Percentiles rank a stretch among this genome's conserved stretches.
These are phyloP conservation scores for Diadumene lineata DNA, from an alignment of 92 coral and sea anemone species.

Conservation along the genomic window DNA sequence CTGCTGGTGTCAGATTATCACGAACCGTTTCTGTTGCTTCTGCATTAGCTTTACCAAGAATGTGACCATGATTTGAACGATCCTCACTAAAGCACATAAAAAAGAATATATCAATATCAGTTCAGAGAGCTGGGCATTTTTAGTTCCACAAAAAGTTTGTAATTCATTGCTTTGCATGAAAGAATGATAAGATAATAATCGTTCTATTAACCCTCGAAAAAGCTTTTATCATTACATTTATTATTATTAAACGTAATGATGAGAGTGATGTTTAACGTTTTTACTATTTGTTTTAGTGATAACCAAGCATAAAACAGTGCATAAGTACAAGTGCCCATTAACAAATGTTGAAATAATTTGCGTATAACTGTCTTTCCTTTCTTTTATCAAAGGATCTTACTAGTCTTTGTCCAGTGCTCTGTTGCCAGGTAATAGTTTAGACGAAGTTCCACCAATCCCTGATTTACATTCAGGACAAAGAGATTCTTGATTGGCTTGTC, in stretches of 20 bases:
- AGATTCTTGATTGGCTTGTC: constrained; percentile 57
- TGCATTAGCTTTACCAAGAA: constrained; percentile 57
- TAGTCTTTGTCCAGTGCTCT: constrained; percentile 11
- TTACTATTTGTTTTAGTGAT: too few relatives aligned
- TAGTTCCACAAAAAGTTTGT: neutral
- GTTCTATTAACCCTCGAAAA: neutral
- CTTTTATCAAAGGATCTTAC: neutral
- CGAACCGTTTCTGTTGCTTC: constrained; percentile 56
- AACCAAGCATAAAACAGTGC: too few relatives aligned
- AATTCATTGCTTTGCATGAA: neutral
- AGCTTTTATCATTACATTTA: neutral
- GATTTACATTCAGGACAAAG: constrained; percentile 73
- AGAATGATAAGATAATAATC: neutral
- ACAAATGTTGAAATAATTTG: too few relatives aligned
- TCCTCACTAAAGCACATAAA: constrained; percentile 45
- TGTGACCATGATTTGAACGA: constrained; percentile 77
- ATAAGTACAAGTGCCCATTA: too few relatives aligned
- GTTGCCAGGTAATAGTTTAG: constrained; percentile 43
- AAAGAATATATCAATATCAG: neutral
- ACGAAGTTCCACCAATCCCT: constrained; percentile 56
- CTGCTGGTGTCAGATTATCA: constrained; percentile 57
- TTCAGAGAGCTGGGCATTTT: neutral
- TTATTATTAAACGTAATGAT: neutral
- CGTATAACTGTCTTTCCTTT: neutral
- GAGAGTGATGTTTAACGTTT: too few relatives aligned